These are phyloP conservation scores for Idaea biselata DNA, from an alignment of 2,888 invertebrate genomes.

Conservation along the genomic window DNA sequence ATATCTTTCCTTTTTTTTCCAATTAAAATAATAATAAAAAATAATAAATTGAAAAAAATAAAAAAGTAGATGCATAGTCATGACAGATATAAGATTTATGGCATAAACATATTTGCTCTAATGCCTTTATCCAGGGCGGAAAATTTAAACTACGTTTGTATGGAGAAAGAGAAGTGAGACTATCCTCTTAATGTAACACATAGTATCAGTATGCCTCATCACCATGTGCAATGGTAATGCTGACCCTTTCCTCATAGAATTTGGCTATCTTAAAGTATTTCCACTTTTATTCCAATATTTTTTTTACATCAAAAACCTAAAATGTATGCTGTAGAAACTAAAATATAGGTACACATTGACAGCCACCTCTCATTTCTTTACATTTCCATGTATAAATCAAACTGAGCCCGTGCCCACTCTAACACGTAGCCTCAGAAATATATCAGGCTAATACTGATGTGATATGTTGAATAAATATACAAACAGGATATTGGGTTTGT, in stretches of 20 bases:
- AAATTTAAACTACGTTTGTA: too few relatives aligned
- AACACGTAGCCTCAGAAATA: slow-evolving; percentile 66
- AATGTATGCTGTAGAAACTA: not conserved
- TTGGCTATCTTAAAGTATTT: not conserved
- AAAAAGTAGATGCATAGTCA: too few relatives aligned
- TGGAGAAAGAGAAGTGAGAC: too few relatives aligned
- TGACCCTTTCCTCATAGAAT: not conserved
- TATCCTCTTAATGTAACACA: too few relatives aligned
- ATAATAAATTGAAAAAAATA: too few relatives aligned
- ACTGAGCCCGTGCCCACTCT: slow-evolving; percentile 44
- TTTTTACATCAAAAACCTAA: not conserved
- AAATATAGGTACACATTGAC: not conserved
- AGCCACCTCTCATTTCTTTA: slow-evolving; percentile 47
- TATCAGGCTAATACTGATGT: slow-evolving; percentile 78
- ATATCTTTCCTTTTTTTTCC: too few relatives aligned
- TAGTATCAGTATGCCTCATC: too few relatives aligned
- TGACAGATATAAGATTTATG: too few relatives aligned
- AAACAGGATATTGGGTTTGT: slow-evolving; percentile 68
- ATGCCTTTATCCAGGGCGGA: too few relatives aligned
- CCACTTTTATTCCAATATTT: not conserved
- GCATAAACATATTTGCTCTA: too few relatives aligned
- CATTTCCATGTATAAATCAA: slow-evolving; percentile 72
- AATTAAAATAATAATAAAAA: too few relatives aligned
- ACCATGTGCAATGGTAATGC: too few relatives aligned
- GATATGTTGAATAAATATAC: slow-evolving; percentile 81